Base-by-base conservation (phyloP, 1,140 invertebrate genomes). In the Doryteuthis pealeii region DNA sequence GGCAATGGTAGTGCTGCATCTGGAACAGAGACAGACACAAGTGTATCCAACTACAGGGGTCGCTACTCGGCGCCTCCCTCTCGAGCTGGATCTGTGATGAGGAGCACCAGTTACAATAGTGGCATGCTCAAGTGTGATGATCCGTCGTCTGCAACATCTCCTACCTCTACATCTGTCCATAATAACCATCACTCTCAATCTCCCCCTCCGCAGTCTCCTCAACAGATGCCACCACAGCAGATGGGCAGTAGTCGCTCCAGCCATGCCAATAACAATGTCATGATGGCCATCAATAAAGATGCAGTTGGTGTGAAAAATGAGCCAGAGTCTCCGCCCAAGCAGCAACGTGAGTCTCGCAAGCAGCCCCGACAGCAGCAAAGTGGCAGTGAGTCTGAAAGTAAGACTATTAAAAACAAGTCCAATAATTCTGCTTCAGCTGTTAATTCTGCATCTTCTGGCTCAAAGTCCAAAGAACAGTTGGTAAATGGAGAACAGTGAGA, bases 21-120 rank as follows among this genome's bases (percentile, higher is more conserved):
- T 15, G 85, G 84, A 33, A 87, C 85, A 43, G 85, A 87, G 75
- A 86, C 85, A 0, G 85, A 87, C 73, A 86, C 82, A 62, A 85
- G 84, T 81, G 80, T 83, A 28, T 83, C 83, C 35, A 85, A 83
- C 74, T 84, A 82, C 58, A 76, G 81, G 14, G 74, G 77, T 15
- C 76, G 79, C 22, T 68, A 72, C 69, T 33, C 67, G 45, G 26
- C 71, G 35, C 18, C 67, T 32, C 28, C 65, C 15, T 58, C 71
- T 67, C 26, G 65, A 28, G 22, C 49, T 71, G 28, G 43, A 71
- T 66, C 67, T 72, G 3, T 70, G 70, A 70, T 43, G 66, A 49
- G 65, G 68, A 31, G 43, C 67, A 22, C 76, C 75, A 30, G 40
- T 70, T 32, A 65, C 43, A 22, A 71, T 54, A 30, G 8, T 18